Evolutionary conservation across 2,888 invertebrate genomes (phyloP).

Genomic region (Philereme vetulata): DNA sequence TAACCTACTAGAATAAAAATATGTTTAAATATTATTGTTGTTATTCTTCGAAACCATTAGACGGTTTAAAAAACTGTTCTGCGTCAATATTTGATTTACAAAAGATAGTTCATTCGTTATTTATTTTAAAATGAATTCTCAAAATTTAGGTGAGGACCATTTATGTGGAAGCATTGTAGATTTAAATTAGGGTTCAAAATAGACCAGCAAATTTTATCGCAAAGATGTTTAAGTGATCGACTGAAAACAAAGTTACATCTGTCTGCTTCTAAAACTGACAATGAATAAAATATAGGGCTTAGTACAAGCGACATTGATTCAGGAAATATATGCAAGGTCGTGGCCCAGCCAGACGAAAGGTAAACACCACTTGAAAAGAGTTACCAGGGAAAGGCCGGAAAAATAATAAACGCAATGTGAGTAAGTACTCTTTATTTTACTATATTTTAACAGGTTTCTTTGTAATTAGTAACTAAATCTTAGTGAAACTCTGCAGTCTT

Average conservation of each 20-base stretch:
- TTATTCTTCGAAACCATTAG: constrained; percentile 6
- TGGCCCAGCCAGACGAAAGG: constrained; percentile 30
- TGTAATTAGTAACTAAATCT: too few relatives aligned
- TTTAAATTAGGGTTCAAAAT: too few relatives aligned
- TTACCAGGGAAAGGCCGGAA: constrained; percentile 1
- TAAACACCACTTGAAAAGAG: constrained; percentile 30
- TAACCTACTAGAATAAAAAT: constrained; percentile 14
- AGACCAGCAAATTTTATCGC: too few relatives aligned
- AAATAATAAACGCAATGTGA: neutral
- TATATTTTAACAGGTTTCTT: too few relatives aligned
- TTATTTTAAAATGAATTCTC: too few relatives aligned
- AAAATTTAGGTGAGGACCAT: too few relatives aligned
- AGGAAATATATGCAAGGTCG: constrained; percentile 36
- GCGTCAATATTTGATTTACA: neutral
- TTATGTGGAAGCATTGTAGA: too few relatives aligned
- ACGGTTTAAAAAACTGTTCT: neutral
- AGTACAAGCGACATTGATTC: constrained; percentile 31
- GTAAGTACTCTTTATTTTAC: too few relatives aligned
- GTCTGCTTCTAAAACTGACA: constrained; percentile 9
- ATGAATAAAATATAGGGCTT: constrained; percentile 30
- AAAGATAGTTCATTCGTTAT: neutral
- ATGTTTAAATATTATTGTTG: constrained; percentile 21
- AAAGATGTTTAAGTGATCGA: too few relatives aligned
- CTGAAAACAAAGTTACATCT: constrained; percentile 8
- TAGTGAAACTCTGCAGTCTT: too few relatives aligned